Conservation (phyloP, 2,797 vertebrate genomes). For the Parotocinclus haroldoi region DNA sequence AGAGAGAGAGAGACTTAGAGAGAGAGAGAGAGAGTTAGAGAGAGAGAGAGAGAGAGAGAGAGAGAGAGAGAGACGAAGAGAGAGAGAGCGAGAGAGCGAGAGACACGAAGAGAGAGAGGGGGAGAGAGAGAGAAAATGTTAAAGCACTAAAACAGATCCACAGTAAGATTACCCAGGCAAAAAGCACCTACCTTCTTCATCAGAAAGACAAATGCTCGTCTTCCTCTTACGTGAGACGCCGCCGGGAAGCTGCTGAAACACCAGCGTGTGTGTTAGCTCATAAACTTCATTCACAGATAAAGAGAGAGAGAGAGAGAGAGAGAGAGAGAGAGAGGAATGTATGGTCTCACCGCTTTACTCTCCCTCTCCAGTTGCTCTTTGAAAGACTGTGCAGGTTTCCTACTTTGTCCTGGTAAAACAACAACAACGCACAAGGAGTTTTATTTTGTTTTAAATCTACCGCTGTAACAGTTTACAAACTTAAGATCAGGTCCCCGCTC, state of each 20-base stretch:
- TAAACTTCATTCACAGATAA: background rate
- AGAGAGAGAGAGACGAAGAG: too few relatives aligned
- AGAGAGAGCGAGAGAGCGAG: too few relatives aligned
- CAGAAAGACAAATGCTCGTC: constrained; percentile 69
- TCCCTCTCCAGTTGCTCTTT: constrained; percentile 67
- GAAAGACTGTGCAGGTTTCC: constrained; percentile 51
- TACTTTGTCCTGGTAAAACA: constrained; percentile 63
- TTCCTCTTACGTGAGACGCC: constrained; percentile 79
- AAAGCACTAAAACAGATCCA: background rate
- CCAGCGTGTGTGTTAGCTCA: too few relatives aligned
- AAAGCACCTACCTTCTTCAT: constrained; percentile 68
- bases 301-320: background rate
- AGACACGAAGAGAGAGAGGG: too few relatives aligned
- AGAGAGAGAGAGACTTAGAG: too few relatives aligned
- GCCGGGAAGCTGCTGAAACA: constrained; percentile 59
- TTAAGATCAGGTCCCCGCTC: background rate
- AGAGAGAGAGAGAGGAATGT: background rate
- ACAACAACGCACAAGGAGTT: background rate
- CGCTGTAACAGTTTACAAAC: background rate
- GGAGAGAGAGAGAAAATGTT: too few relatives aligned
- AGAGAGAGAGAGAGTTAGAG: too few relatives aligned
- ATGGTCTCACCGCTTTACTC: constrained; percentile 48
- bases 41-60: too few relatives aligned
- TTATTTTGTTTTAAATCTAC: background rate
- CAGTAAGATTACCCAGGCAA: background rate